Percentiles rank a stretch among this genome's conserved stretches.
Conservation (phyloP, 2,113 vertebrate species). For the Nerophis lumbriciformis region DNA sequence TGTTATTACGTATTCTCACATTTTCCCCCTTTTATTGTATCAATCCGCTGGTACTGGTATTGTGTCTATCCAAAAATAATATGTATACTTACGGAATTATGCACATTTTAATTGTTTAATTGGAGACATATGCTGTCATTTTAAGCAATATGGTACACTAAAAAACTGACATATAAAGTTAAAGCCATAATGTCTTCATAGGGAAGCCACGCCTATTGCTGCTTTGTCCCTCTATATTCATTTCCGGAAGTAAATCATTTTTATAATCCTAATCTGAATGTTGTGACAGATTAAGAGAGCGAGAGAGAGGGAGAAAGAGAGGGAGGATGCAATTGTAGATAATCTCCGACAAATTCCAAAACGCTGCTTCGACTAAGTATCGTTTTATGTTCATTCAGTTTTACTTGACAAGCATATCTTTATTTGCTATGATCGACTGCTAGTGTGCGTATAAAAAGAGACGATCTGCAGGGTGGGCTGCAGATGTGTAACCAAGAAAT, state of each 20-base stretch:
- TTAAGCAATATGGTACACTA: background rate
- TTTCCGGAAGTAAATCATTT: conserved; percentile 77
- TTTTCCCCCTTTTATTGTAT: no score
- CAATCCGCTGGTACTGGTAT: no score
- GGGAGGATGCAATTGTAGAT: conserved; percentile 20
- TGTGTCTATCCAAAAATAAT: no score
- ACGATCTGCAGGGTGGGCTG: conserved; percentile 4
- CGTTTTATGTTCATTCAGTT: conserved; percentile 15
- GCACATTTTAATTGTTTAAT: no score
- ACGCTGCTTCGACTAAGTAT: conserved; percentile 26
- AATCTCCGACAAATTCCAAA: conserved; percentile 55
- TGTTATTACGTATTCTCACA: no score
- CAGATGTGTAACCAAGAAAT: conserved; percentile 26
- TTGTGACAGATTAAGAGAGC: conserved; percentile 63
- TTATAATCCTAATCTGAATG: conserved; percentile 77
- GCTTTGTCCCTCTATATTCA: conserved; percentile 54
- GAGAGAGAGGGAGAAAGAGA: conserved; percentile 23
- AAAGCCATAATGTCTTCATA: conserved; percentile 15
- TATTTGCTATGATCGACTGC: conserved; percentile 3
- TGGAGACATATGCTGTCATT: background rate
- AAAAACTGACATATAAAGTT: background rate
- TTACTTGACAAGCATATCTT: conserved; percentile 7
- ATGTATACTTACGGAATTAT: no score
- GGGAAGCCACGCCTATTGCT: conserved; percentile 11
- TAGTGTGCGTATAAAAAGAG: conserved; percentile 31